These are phyloP conservation scores for Callionymus lyra DNA, from an alignment of 2,113 vertebrate genomes.

Conservation along the genomic window DNA sequence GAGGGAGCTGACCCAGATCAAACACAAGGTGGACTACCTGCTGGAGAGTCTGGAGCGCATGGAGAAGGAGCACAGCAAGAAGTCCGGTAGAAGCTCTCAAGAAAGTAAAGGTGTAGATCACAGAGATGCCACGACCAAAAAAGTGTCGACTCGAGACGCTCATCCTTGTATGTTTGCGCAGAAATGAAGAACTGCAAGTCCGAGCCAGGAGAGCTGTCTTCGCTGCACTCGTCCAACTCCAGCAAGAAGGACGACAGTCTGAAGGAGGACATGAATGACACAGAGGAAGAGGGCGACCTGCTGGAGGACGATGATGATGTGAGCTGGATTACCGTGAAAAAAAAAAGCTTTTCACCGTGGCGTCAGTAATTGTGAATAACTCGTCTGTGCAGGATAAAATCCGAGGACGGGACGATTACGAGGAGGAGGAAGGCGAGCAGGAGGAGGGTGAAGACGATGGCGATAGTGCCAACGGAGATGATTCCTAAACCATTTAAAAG, in stretches of 20 bases:
- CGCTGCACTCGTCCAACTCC: conserved; percentile 47
- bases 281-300: conserved; percentile 64
- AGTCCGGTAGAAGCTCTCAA: conserved; percentile 38
- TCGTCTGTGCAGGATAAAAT: neutral
- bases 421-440: conserved; percentile 69
- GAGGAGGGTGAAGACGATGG: conserved; percentile 44
- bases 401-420: conserved; percentile 60
- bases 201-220: conserved; percentile 56
- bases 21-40: conserved; percentile 59
- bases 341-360: neutral
- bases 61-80: conserved; percentile 80
- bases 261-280: neutral
- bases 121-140: too few relatives aligned
- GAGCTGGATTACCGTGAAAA: neutral
- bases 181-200: conserved; percentile 68
- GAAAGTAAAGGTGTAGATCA: too few relatives aligned
- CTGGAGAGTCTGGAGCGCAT: conserved; percentile 73
- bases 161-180: conserved; percentile 14
- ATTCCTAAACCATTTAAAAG: conserved; percentile 39
- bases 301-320: conserved; percentile 69
- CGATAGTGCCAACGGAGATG: conserved; percentile 60
- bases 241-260: conserved; percentile 51
- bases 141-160: too few relatives aligned
- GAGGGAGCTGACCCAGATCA: conserved; percentile 54
- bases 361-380: too few relatives aligned